phyloP scores from a whole-genome alignment of 2,888 invertebrate species.

The Nymphalis urticae region DNA sequence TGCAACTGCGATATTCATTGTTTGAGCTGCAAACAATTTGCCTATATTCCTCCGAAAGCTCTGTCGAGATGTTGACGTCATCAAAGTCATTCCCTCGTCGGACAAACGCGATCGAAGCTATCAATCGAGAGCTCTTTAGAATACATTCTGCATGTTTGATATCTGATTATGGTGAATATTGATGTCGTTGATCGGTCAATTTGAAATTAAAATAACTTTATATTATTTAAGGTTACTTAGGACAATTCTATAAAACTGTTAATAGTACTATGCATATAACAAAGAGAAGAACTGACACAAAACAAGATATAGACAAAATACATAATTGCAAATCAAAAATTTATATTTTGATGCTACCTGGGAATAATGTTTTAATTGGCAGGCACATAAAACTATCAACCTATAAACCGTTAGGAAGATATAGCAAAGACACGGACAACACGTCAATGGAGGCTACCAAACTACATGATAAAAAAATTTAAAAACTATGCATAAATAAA shows the following conservation, averaged over 20 bases:
- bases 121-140: constrained; percentile 1
- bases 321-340: too few relatives aligned
- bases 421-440: too few relatives aligned
- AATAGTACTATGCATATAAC: too few relatives aligned
- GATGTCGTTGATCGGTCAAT: constrained; percentile 8
- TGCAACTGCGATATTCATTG: background rate
- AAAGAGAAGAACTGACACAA: too few relatives aligned
- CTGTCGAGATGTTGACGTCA: background rate
- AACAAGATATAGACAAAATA: too few relatives aligned
- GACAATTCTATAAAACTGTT: background rate
- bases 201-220: background rate
- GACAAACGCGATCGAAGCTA: constrained; percentile 1
- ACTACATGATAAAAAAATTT: too few relatives aligned
- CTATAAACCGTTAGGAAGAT: too few relatives aligned
- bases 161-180: background rate
- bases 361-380: too few relatives aligned
- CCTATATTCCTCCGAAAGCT: background rate
- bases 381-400: too few relatives aligned
- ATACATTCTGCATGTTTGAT: constrained; percentile 4
- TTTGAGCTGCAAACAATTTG: constrained; percentile 2
- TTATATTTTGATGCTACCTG: too few relatives aligned
- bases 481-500: too few relatives aligned
- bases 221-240: background rate
- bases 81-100: background rate
- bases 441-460: too few relatives aligned